phyloP scores from a whole-genome alignment of 2,888 invertebrate genomes.

The Euplagia quadripunctaria region DNA sequence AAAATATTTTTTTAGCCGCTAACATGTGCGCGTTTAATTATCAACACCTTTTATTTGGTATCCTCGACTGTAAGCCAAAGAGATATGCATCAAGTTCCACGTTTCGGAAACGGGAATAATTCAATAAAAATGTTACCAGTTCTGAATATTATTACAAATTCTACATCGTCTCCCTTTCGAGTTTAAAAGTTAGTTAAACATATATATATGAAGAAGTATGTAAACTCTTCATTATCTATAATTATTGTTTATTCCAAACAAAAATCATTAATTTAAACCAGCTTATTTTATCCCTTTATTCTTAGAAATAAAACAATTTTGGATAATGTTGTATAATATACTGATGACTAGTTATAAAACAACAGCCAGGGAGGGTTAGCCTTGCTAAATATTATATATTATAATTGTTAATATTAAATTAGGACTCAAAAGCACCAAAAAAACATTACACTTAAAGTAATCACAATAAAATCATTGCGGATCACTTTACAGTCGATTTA shows the following conservation, averaged over 20 bases:
- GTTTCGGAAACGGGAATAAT: too few relatives aligned
- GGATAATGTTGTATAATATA: not conserved
- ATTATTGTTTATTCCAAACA: not conserved
- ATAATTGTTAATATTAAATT: conserved; percentile 32
- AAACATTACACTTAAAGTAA: conserved; percentile 26
- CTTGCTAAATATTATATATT: conserved; percentile 14
- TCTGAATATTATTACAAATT: not conserved
- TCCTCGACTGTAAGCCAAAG: not conserved
- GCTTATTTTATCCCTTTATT: not conserved
- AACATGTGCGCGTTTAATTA: not conserved
- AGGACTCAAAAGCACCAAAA: conserved; percentile 52
- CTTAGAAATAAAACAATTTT: not conserved
- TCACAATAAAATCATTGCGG: not conserved
- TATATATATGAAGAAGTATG: not conserved
- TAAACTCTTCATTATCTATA: not conserved
- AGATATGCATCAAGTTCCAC: not conserved
- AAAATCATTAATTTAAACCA: not conserved
- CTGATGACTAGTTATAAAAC: conserved; percentile 43
- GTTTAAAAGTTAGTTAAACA: not conserved
- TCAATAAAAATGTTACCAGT: not conserved
- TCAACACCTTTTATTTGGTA: not conserved
- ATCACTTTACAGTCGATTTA: conserved; percentile 13
- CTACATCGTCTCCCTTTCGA: not conserved
- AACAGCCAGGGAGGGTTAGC: conserved; percentile 14
- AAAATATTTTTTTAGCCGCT: not conserved